phyloP scores from a whole-genome alignment of 1,140 invertebrate genomes.

The Ctenoplectra terminalis region DNA sequence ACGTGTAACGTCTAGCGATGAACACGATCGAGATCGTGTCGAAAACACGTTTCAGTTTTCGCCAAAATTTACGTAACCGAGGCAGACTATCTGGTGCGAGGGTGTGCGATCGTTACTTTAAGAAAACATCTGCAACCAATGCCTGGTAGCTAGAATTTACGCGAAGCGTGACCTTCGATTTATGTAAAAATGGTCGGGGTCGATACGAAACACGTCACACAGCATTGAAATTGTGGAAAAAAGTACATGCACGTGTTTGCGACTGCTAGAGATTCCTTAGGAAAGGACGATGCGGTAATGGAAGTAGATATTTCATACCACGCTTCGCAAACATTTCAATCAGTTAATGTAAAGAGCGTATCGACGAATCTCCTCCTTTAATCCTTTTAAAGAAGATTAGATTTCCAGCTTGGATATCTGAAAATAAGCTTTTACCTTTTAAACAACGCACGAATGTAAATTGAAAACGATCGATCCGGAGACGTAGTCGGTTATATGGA shows the following conservation, averaged over 20 bases:
- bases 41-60: background rate
- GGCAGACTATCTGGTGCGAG: background rate
- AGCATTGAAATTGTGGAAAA: background rate
- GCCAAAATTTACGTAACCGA: slow-evolving; percentile 26
- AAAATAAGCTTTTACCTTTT: background rate
- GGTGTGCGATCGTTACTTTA: background rate
- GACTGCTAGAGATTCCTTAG: background rate
- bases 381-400: slow-evolving; percentile 12
- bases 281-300: background rate
- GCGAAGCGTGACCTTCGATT: background rate
- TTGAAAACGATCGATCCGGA: background rate
- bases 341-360: background rate
- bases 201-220: background rate
- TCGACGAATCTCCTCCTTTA: background rate
- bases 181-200: background rate
- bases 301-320: background rate
- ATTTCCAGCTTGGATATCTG: background rate
- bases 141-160: too few relatives aligned
- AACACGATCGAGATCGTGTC: background rate
- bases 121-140: background rate
- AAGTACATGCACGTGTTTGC: background rate
- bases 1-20: slow-evolving; percentile 26
- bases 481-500: too few relatives aligned
- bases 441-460: slow-evolving; percentile 5
- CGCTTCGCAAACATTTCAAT: background rate